Conservation (phyloP, 2,113 vertebrate species). For the Pangasianodon hypophthalmus region DNA sequence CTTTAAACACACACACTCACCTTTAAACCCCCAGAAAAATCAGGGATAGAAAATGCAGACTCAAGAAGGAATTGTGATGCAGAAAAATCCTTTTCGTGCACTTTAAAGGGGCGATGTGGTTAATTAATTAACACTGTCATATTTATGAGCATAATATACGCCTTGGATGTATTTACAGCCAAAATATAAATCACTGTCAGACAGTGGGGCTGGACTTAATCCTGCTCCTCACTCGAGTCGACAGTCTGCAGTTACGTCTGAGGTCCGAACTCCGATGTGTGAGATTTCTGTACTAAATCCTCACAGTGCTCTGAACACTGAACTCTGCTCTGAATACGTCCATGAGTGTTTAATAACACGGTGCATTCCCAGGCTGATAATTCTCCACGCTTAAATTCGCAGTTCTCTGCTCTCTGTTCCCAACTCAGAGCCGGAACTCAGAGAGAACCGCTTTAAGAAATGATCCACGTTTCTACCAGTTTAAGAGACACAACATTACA, state of each 20-base stretch:
- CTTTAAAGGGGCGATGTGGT: too few species aligned
- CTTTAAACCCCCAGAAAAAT: background rate
- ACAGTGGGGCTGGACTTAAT: too few species aligned
- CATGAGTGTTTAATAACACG: too few species aligned
- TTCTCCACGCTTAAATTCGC: background rate
- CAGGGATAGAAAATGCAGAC: background rate
- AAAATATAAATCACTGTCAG: background rate
- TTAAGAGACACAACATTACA: background rate
- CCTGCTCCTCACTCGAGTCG: too few species aligned
- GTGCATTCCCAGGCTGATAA: background rate
- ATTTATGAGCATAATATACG: background rate
- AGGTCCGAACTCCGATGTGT: too few species aligned
- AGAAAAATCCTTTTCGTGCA: background rate
- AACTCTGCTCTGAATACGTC: too few species aligned
- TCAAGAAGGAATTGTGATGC: background rate
- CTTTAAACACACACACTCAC: background rate
- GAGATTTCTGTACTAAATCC: too few species aligned
- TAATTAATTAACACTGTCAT: background rate
- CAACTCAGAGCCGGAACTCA: too few species aligned
- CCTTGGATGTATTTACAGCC: too few species aligned
- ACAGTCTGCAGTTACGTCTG: too few species aligned
- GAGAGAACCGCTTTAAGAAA: background rate
- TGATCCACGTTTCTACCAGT: background rate
- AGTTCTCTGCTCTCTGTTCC: too few species aligned
- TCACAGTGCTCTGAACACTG: too few species aligned